Evolutionary conservation across 2,888 invertebrate genomes (phyloP).

Genomic region (Drosophila eohydei): DNA sequence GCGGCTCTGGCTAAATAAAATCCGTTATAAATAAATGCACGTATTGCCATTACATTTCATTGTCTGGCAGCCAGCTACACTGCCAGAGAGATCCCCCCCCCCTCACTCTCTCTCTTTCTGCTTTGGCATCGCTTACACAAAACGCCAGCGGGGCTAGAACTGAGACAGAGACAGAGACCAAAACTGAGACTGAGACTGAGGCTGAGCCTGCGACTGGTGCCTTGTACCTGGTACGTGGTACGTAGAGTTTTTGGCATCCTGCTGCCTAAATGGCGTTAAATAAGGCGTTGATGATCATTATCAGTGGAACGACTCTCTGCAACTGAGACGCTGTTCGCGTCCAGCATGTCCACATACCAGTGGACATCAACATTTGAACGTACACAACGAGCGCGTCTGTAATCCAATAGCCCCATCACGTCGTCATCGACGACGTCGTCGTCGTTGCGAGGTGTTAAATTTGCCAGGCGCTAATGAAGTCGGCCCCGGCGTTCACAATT

Average conservation of each 20-base stretch:
- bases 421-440: constrained; percentile 36
- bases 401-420: constrained; percentile 75
- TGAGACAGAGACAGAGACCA: not conserved
- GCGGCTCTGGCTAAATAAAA: constrained; percentile 29
- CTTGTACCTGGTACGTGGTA: constrained; percentile 2
- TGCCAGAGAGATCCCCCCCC: not conserved
- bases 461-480: constrained; percentile 69
- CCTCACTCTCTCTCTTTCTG: no score
- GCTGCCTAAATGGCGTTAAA: constrained; percentile 77
- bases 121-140: constrained; percentile 27
- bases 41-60: constrained; percentile 75
- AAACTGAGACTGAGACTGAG: not conserved
- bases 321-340: constrained; percentile 24
- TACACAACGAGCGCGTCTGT: constrained; percentile 45
- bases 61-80: constrained; percentile 43
- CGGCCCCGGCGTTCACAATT: constrained; percentile 40
- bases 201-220: not conserved
- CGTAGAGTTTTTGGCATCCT: constrained; percentile 46
- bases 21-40: constrained; percentile 77
- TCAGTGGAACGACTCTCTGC: constrained; percentile 51
- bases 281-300: constrained; percentile 77
- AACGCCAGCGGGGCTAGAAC: constrained; percentile 33
- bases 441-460: constrained; percentile 64
- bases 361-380: constrained; percentile 13
- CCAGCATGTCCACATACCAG: constrained; percentile 23